Conservation (phyloP, 2,113 vertebrate species). For the Ctenomys sociabilis region DNA sequence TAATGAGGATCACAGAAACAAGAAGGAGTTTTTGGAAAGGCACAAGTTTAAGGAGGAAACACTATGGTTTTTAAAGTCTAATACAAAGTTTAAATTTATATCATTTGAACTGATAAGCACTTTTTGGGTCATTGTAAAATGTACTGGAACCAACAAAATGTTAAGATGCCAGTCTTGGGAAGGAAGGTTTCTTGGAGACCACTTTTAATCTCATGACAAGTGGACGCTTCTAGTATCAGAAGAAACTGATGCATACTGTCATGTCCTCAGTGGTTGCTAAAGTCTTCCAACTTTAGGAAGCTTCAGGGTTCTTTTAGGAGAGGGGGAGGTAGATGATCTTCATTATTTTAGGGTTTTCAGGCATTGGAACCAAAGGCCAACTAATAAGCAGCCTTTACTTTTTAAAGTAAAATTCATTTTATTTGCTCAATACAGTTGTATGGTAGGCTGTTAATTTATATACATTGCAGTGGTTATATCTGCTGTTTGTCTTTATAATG, state of each 20-base stretch:
- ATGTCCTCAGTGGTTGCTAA: constrained; percentile 83
- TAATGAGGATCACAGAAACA: constrained; percentile 58
- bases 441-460: constrained; percentile 86
- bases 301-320: constrained; percentile 79
- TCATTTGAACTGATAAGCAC: constrained; percentile 82
- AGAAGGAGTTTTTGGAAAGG: constrained; percentile 43
- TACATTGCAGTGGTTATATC: constrained; percentile 84
- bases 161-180: constrained; percentile 72
- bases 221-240: constrained; percentile 80
- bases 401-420: constrained; percentile 86
- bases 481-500: constrained; percentile 86
- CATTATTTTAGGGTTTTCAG: constrained; percentile 84
- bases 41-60: constrained; percentile 54
- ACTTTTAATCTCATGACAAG: constrained; percentile 75
- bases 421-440: constrained; percentile 86
- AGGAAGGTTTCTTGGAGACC: constrained; percentile 76
- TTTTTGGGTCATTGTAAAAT: constrained; percentile 78
- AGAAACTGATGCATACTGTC: constrained; percentile 74
- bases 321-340: constrained; percentile 26
- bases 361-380: constrained; percentile 90
- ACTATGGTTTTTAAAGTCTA: constrained; percentile 72
- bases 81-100: constrained; percentile 74
- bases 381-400: constrained; percentile 87
- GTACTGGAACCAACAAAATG: constrained; percentile 68
- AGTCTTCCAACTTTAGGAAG: constrained; percentile 84